A percentile compares a stretch with the other conserved stretches of the same genome.
Evolutionary conservation across 2,113 vertebrate genomes (phyloP).

Genomic region (Sinocyclocheilus anshuiensis): DNA sequence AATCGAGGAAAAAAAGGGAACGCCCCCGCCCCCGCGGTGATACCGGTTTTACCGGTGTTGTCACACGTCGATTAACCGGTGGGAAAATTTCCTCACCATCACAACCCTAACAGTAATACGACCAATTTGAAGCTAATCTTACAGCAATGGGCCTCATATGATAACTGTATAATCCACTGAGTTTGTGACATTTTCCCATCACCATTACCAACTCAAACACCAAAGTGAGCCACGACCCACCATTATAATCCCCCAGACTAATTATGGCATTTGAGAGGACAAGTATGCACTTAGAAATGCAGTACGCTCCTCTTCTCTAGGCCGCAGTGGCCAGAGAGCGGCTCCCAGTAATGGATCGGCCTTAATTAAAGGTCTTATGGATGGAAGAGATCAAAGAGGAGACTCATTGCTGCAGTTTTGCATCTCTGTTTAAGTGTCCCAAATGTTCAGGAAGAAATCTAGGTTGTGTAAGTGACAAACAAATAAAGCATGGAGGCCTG

Average conservation of each 20-base stretch:
- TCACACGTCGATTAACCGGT: no score
- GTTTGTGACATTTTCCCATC: conserved; percentile 41
- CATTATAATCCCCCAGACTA: conserved; percentile 60
- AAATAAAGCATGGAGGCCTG: not conserved
- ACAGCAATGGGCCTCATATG: not conserved
- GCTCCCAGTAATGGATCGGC: conserved; percentile 45
- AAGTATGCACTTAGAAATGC: conserved; percentile 26
- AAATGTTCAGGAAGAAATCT: conserved; percentile 13
- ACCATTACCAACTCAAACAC: conserved; percentile 51
- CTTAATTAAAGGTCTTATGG: conserved; percentile 55
- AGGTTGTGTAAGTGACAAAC: not conserved
- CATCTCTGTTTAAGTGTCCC: conserved; percentile 24
- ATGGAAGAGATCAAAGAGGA: conserved; percentile 65
- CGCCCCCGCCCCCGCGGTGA: no score
- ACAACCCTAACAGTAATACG: not conserved
- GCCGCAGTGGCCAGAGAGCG: conserved; percentile 26
- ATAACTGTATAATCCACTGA: conserved; percentile 46
- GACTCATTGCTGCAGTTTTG: conserved; percentile 45
- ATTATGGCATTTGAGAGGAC: conserved; percentile 55
- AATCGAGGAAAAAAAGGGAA: no score
- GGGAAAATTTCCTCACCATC: no score
- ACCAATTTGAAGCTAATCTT: conserved; percentile 25
- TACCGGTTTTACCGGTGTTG: no score
- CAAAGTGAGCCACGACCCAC: conserved; percentile 48
- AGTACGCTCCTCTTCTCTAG: not conserved